These are phyloP conservation scores for Pseudomyrmex pallidus DNA, from an alignment of 1,140 invertebrate species.

Conservation along the genomic window DNA sequence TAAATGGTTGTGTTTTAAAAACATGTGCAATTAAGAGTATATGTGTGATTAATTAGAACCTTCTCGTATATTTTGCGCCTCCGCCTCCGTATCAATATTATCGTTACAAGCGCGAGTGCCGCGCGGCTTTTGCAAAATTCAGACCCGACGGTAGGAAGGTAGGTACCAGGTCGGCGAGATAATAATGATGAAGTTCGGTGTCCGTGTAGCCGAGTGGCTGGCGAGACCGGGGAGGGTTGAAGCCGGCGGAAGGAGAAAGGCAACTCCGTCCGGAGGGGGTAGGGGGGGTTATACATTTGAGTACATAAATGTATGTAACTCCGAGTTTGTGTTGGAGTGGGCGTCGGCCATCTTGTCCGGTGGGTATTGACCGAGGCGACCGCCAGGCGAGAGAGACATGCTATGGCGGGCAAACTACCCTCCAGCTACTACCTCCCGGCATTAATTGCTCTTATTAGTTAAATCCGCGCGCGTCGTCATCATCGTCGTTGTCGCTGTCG, in stretches of 20 bases:
- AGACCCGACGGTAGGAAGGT: slow-evolving; percentile 59
- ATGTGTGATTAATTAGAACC: slow-evolving; percentile 15
- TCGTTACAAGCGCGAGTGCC: slow-evolving; percentile 32
- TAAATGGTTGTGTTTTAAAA: not conserved
- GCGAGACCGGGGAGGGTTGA: slow-evolving; percentile 79
- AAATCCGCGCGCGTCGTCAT: slow-evolving; percentile 73
- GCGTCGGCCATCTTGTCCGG: slow-evolving; percentile 86
- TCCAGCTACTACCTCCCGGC: slow-evolving; percentile 81
- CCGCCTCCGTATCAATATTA: slow-evolving; percentile 36
- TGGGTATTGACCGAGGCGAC: slow-evolving; percentile 86
- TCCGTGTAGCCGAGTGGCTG: slow-evolving; percentile 81
- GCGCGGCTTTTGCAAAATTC: slow-evolving; percentile 69
- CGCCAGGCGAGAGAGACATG: slow-evolving; percentile 82
- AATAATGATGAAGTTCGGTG: slow-evolving; percentile 84
- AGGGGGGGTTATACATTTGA: slow-evolving; percentile 84
- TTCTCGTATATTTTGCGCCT: not conserved
- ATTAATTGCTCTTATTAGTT: slow-evolving; percentile 85
- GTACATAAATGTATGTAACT: slow-evolving; percentile 86
- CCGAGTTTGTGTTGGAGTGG: slow-evolving; percentile 85
- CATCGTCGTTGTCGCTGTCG: slow-evolving; percentile 32
- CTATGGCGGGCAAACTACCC: slow-evolving; percentile 81
- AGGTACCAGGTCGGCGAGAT: slow-evolving; percentile 68
- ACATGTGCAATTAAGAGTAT: not conserved
- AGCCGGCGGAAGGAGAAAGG: slow-evolving; percentile 80
- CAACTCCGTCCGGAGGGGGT: slow-evolving; percentile 81